phyloP scores from a whole-genome alignment of 2,113 vertebrate genomes.

The Puffinus mauretanicus region DNA sequence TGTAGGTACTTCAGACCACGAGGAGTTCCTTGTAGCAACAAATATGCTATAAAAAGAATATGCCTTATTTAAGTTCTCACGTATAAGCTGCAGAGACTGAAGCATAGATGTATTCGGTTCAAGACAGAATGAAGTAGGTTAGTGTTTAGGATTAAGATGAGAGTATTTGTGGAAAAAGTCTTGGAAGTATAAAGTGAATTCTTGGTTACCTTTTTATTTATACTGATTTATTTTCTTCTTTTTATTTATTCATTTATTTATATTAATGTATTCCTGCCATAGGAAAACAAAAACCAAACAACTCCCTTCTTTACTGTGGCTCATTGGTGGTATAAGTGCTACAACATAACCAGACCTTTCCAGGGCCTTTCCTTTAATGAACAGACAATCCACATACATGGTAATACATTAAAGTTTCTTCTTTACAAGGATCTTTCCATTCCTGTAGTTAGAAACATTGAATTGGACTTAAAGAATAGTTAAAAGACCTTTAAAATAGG shows the following conservation, averaged over 20 bases:
- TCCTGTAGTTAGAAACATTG: background rate
- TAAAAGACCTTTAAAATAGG: background rate
- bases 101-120: background rate
- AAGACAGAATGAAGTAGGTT: background rate
- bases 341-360: background rate
- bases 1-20: background rate
- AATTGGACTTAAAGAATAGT: background rate
- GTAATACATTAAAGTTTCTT: background rate
- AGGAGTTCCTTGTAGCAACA: background rate
- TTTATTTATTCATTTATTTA: background rate
- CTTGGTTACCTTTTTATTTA: background rate
- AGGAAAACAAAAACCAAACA: background rate
- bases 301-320: background rate
- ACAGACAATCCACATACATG: background rate
- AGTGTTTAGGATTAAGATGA: background rate
- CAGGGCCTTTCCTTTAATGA: background rate
- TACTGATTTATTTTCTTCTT: background rate
- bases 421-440: background rate
- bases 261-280: background rate
- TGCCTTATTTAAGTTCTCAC: background rate
- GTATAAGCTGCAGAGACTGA: background rate
- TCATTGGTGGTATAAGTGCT: rapidly evolving
- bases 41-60: background rate
- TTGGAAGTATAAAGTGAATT: background rate
- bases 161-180: background rate